Evolutionary conservation across 2,113 vertebrate species (phyloP), one percentile per base, ranked within the genome.

Genomic region (Pholis gunnellus): DNA sequence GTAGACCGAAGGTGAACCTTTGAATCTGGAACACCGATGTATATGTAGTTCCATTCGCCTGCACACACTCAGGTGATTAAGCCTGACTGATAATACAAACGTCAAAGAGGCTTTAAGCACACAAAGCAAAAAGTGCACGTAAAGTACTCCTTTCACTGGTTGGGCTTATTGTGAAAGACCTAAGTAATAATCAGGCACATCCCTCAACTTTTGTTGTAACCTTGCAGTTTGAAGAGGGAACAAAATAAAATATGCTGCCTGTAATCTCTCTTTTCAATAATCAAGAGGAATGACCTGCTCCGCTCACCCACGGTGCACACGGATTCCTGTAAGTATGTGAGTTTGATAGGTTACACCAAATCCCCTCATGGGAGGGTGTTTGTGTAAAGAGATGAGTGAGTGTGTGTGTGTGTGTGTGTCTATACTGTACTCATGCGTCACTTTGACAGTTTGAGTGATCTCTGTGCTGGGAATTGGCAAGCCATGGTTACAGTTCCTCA

Each of bases 391-490:
- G 88, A 90, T 85, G 87, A 89, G 78, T 89, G 85, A 89, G 78
- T 87, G 67, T 5, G 6, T 85, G 78, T 89, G 85, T 88, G 78
- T 87, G 67, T 59, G 85, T 77, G 82, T 80, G 82, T 92, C 88
- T 78, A 70, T 86, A 87, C 87, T 87, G 89, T 81, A 87, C 79
- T 88, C 86, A 83, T 92, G 89, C 84, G 77, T 85, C 60, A 50
- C 69, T 83, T 81, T 92, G 92, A 92, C 92, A 93, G 90, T 84
- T 86, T 91, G 92, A 92, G 80, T 91, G 89, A 94, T 91, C 84
- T 90, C 90, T 87, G 87, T 86, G 88, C 56, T 61, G 90, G 94
- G 92, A 95, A 94, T 95, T 94, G 89, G 91, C 90, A 86, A 78
- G 81, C 84, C 85, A 78, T 84, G 86, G 93, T 89, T 93, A 88